A percentile compares a stretch with the other conserved stretches of the same genome.
Evolutionary conservation across 1,140 invertebrate species (phyloP).

Genomic region (Macrocentrus cingulum): DNA sequence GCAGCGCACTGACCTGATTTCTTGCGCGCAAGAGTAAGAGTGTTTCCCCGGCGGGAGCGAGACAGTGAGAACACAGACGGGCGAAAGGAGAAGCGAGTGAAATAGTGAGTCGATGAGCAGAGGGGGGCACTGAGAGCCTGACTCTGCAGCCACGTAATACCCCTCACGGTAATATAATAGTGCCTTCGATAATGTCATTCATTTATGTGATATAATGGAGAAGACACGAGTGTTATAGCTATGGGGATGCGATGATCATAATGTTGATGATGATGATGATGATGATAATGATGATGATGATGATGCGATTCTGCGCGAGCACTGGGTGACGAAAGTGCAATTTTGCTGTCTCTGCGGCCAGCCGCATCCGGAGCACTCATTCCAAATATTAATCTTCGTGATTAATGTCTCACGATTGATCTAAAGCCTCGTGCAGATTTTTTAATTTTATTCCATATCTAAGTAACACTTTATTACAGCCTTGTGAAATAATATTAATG

Average conservation of each 20-base stretch:
- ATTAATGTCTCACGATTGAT: constrained; percentile 20
- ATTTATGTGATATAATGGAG: constrained; percentile 53
- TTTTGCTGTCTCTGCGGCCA: constrained; percentile 24
- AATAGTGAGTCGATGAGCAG: constrained; percentile 36
- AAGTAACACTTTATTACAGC: no score
- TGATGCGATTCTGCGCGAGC: constrained; percentile 17
- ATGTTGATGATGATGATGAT: constrained; percentile 7
- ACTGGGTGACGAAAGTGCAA: constrained; percentile 32
- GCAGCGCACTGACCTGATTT: constrained; percentile 59
- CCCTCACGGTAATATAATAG: constrained; percentile 55
- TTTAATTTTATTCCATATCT: no score
- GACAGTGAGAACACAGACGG: background rate
- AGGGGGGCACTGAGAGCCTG: constrained; percentile 34
- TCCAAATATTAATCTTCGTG: constrained; percentile 10
- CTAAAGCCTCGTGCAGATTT: constrained; percentile 4
- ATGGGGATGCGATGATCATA: no score
- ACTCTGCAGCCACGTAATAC: constrained; percentile 55
- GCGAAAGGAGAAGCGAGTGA: constrained; percentile 34
- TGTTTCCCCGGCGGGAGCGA: constrained; percentile 42
- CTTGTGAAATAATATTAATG: no score
- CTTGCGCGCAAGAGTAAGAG: constrained; percentile 54
- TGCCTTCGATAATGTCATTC: constrained; percentile 58
- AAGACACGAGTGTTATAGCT: no score
- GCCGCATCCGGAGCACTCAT: constrained; percentile 19
- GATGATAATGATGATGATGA: background rate